Evolutionary conservation across 2,797 vertebrate genomes (phyloP).

Genomic region (Clarias pachynema): DNA sequence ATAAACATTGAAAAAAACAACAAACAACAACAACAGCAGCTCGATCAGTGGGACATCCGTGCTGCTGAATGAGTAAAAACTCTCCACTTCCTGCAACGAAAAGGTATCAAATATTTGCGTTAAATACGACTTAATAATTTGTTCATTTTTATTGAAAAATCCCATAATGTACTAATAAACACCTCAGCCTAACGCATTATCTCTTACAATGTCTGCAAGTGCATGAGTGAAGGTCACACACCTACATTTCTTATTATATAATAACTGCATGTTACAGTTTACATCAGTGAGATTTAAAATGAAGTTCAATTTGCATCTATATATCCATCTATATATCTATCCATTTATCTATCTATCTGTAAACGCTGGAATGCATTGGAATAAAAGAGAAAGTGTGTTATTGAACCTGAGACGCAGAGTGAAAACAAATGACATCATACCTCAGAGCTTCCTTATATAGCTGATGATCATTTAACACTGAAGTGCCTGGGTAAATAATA

Average conservation of each 20-base stretch:
- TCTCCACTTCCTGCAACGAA: conserved; percentile 52
- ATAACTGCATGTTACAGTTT: background rate
- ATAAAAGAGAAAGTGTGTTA: conserved; percentile 38
- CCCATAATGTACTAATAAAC: background rate
- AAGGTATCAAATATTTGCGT: conserved; percentile 40
- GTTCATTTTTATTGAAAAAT: background rate
- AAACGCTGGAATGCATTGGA: background rate
- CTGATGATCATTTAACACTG: conserved; percentile 3
- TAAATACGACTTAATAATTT: background rate
- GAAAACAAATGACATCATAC: conserved; percentile 67
- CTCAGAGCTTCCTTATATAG: conserved; percentile 49
- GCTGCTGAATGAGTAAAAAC: conserved; percentile 54
- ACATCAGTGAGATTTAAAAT: background rate
- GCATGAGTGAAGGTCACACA: conserved; percentile 22
- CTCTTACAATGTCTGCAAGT: conserved; percentile 1
- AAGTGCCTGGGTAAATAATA: background rate
- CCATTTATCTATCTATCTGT: background rate
- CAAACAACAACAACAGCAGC: background rate
- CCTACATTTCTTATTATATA: background rate
- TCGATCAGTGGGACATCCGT: conserved; percentile 51
- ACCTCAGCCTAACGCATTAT: background rate
- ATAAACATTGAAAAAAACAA: conserved; percentile 33
- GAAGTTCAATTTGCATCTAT: background rate
- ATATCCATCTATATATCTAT: background rate
- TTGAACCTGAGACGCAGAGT: conserved; percentile 54